Base-by-base conservation (phyloP, 2,888 invertebrate genomes). In the Clistopyga incitator region DNA sequence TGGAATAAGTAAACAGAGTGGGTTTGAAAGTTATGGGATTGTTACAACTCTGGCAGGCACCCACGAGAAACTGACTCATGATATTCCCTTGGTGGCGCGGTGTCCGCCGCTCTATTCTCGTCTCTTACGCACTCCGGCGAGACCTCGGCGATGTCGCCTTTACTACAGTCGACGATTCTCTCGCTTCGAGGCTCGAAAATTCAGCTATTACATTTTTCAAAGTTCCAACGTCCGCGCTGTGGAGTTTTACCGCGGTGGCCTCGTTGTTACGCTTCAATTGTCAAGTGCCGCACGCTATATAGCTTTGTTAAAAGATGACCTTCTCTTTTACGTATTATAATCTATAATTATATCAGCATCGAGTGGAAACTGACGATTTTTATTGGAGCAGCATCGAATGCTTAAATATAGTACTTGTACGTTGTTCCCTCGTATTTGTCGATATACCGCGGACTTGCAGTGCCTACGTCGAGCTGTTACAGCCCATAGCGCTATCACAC, bases 221-320 rank as follows among this genome's bases (percentile, higher is more conserved):
- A 50, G 52, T 64, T 47, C 34, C n/a, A 71, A 20, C n/a, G 10
- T 11, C 47, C 38, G 54, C 45, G 29, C 29, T 29, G 29, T 6
- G 45, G 23, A 34, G n/a, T 25, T 71, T 78, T 59, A 70, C 54
- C 54, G 45, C 68, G 56, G 71, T 77, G 83, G 52, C 79, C 67
- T 74, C 80, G 47, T 83, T 80, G 61, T 77, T 64, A 83, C 80
- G 79, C 71, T 68, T 72, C 72, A 70, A 76, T 83, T 61, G 80
- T 77, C 59, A 59, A 67, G 71, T 52, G 70, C 47, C 45, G 54
- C 50, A 23, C 23, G 79, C 56, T 77, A 71, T 77, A 11, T 71
- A 42, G 10, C 23, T 18, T 38, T 23, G 6, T 25, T 20, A 61
- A 77, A 38, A 82, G 61, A 64, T 45, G 75, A 71, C 78, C 78